Conservation (phyloP, 2,888 invertebrate species). For the Rhamnusium bicolor region DNA sequence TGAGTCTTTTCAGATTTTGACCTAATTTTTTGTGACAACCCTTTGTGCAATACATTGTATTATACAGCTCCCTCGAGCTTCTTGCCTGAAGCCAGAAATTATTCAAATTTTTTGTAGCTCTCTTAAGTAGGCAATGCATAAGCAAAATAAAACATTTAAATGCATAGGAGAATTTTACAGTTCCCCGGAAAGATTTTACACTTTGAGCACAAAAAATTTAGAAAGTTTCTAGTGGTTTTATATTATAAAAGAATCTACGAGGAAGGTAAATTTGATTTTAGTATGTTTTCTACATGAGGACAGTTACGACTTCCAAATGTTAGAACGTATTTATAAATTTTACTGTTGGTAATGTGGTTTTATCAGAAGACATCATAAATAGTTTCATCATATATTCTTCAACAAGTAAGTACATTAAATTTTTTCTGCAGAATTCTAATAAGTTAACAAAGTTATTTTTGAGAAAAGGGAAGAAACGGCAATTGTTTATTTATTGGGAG, state of each 20-base stretch:
- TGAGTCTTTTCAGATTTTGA: conserved; percentile 53
- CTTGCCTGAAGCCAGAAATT: conserved; percentile 50
- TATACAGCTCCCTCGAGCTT: conserved; percentile 30
- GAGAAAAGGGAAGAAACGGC: not conserved
- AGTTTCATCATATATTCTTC: not conserved
- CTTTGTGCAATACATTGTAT: conserved; percentile 23
- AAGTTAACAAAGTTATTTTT: not conserved
- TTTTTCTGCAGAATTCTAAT: not conserved
- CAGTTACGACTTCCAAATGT: not conserved
- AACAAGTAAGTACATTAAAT: not conserved
- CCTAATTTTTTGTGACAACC: conserved; percentile 61
- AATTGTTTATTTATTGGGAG: not conserved
- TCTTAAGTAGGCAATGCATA: conserved; percentile 52
- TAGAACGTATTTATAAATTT: not conserved
- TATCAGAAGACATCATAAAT: too few species aligned
- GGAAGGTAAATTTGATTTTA: conserved; percentile 44
- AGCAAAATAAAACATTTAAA: conserved; percentile 70
- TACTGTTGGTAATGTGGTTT: too few species aligned
- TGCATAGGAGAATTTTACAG: conserved; percentile 70
- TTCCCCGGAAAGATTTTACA: conserved; percentile 65
- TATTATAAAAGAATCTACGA: conserved; percentile 48
- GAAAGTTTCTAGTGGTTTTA: conserved; percentile 64
- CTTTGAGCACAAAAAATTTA: conserved; percentile 64
- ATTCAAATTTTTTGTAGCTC: conserved; percentile 60
- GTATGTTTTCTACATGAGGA: not conserved